Conservation (phyloP, 53 echinoderm and acorn worm genomes). For the Actinopyga echinites region DNA sequence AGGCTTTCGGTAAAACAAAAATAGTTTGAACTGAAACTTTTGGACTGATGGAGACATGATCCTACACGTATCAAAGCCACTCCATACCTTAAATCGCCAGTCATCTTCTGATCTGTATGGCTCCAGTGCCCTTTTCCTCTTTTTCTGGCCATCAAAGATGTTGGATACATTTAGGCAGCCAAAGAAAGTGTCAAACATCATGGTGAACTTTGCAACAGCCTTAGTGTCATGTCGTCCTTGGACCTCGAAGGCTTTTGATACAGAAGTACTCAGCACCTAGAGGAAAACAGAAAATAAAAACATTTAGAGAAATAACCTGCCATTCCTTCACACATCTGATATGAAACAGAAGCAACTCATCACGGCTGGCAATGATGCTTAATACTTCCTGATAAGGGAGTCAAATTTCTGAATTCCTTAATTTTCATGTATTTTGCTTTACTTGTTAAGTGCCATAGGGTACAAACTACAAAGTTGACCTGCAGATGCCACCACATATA, state of each 20-base stretch:
- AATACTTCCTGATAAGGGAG: no score
- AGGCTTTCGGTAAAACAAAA: no score
- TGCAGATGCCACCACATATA: no score
- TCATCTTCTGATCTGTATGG: not conserved
- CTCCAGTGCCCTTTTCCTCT: not conserved
- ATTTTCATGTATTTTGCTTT: no score
- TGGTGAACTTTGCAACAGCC: not conserved
- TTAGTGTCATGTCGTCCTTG: not conserved
- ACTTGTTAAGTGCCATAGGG: not conserved
- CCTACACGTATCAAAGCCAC: no score
- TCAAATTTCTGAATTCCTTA: no score
- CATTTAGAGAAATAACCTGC: no score
- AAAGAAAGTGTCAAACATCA: not conserved
- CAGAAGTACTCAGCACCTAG: slow-evolving; percentile 1
- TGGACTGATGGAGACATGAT: no score
- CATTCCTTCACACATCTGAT: not conserved
- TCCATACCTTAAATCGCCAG: slow-evolving; percentile 13
- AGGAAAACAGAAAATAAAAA: not conserved
- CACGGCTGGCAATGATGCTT: no score
- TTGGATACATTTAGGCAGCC: slow-evolving; percentile 11
- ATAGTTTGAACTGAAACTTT: no score
- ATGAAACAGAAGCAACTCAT: no score
- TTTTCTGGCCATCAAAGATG: not conserved
- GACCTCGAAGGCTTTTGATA: slow-evolving; percentile 5
- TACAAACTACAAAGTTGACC: not conserved